Evolutionary conservation across 2,888 invertebrate species (phyloP).

Genomic region (Colostygia pectinataria): DNA sequence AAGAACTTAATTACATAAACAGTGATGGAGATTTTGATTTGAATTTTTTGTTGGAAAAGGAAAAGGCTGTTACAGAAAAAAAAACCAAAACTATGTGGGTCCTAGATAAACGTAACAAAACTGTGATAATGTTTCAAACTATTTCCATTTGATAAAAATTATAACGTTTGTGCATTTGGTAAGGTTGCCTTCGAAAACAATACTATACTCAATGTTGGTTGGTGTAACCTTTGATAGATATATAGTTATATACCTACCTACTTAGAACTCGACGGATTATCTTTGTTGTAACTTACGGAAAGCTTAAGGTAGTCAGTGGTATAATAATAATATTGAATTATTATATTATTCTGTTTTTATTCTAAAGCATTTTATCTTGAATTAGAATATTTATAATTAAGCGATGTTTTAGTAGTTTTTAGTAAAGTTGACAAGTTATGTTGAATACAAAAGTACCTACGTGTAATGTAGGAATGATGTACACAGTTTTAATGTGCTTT

Average conservation of each 20-base stretch:
- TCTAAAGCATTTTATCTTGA: no score
- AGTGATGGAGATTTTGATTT: background rate
- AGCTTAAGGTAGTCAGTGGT: no score
- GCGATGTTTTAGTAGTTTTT: no score
- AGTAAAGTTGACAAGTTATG: constrained; percentile 11
- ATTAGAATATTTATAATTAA: no score
- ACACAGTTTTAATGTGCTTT: background rate
- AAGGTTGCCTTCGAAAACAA: background rate
- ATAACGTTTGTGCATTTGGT: background rate
- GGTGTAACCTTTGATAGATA: no score
- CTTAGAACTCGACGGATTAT: no score
- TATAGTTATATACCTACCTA: no score
- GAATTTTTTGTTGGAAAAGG: background rate
- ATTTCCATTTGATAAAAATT: background rate
- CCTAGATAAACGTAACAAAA: constrained; percentile 1
- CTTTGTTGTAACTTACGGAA: no score
- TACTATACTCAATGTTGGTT: no score
- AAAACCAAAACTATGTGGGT: constrained; percentile 4
- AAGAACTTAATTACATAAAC: background rate
- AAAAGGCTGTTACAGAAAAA: background rate
- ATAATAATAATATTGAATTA: no score
- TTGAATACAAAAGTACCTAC: constrained; percentile 53
- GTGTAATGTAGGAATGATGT: constrained; percentile 48
- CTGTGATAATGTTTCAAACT: constrained; percentile 6
- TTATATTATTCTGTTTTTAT: no score